These are phyloP conservation scores for Bradypus variegatus DNA, from an alignment of 2,797 vertebrate species.

Conservation along the genomic window DNA sequence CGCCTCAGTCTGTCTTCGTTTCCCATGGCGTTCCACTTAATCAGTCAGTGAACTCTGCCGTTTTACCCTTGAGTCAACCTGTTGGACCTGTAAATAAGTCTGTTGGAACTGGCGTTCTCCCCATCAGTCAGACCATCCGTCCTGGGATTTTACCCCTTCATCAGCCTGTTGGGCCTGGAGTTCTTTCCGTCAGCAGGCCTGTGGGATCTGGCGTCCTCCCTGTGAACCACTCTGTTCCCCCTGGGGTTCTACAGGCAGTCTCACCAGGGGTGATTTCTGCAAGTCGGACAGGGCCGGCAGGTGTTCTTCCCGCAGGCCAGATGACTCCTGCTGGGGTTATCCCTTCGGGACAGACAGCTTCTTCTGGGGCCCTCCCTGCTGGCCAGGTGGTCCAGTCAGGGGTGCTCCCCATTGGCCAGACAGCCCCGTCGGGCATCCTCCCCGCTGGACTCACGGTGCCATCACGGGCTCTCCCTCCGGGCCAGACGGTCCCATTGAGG, in stretches of 20 bases:
- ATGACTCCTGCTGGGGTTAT: conserved; percentile 64
- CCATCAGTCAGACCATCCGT: conserved; percentile 63
- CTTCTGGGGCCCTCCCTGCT: conserved; percentile 71
- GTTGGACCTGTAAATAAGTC: conserved; percentile 57
- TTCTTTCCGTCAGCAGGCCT: conserved; percentile 35
- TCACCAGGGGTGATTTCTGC: conserved; percentile 72
- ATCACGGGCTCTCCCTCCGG: conserved; percentile 52
- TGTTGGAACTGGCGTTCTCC: conserved; percentile 62
- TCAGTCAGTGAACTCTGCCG: conserved; percentile 61
- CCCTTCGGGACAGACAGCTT: conserved; percentile 64
- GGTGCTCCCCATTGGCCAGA: conserved; percentile 59
- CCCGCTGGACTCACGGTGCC: conserved; percentile 27
- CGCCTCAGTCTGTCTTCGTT: conserved; percentile 77
- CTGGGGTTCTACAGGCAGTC: conserved; percentile 66
- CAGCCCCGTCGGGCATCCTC: conserved; percentile 39
- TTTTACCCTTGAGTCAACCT: conserved; percentile 66
- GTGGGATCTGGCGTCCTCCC: conserved; percentile 59
- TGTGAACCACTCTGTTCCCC: conserved; percentile 54
- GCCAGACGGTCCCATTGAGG: conserved; percentile 51
- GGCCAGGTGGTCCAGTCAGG: conserved; percentile 62
- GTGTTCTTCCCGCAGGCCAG: conserved; percentile 60
- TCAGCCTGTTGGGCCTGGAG: conserved; percentile 52
- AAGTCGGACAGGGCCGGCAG: conserved; percentile 11
- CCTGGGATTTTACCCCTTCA: conserved; percentile 67
- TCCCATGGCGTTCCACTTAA: conserved; percentile 74